These are phyloP conservation scores for Cantharis nigra DNA, from an alignment of 2,888 invertebrate species.

Conservation along the genomic window DNA sequence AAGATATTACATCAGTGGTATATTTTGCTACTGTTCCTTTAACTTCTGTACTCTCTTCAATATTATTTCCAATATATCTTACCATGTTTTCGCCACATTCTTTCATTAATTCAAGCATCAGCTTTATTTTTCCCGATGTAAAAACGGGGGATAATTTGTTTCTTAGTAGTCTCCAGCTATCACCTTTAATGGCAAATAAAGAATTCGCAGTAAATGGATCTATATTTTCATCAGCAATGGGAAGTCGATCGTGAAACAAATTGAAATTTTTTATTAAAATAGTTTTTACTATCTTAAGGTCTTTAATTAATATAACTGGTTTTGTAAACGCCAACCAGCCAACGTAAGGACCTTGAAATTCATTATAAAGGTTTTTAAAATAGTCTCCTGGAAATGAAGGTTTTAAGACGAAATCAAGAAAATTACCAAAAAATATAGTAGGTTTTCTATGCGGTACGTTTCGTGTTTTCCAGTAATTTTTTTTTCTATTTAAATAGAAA, in stretches of 20 bases:
- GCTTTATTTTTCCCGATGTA: constrained; percentile 60
- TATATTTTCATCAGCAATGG: constrained; percentile 51
- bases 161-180: constrained; percentile 60
- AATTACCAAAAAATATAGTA: constrained; percentile 53
- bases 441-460: constrained; percentile 52
- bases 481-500: constrained; percentile 31
- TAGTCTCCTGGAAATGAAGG: constrained; percentile 46
- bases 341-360: constrained; percentile 47
- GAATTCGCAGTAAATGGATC: constrained; percentile 54
- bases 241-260: constrained; percentile 56
- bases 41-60: constrained; percentile 30
- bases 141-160: constrained; percentile 60
- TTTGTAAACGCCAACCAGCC: constrained; percentile 59
- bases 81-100: constrained; percentile 45
- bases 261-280: constrained; percentile 58
- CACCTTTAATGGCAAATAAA: constrained; percentile 56
- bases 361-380: constrained; percentile 43
- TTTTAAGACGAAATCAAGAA: constrained; percentile 47
- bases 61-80: neutral
- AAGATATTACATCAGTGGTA: constrained; percentile 63
- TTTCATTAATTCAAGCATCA: constrained; percentile 57
- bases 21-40: constrained; percentile 60
- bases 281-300: constrained; percentile 56
- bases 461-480: constrained; percentile 54
- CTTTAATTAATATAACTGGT: constrained; percentile 56